Conservation (phyloP, 2,113 vertebrate genomes). For the Paramormyrops kingsleyae region DNA sequence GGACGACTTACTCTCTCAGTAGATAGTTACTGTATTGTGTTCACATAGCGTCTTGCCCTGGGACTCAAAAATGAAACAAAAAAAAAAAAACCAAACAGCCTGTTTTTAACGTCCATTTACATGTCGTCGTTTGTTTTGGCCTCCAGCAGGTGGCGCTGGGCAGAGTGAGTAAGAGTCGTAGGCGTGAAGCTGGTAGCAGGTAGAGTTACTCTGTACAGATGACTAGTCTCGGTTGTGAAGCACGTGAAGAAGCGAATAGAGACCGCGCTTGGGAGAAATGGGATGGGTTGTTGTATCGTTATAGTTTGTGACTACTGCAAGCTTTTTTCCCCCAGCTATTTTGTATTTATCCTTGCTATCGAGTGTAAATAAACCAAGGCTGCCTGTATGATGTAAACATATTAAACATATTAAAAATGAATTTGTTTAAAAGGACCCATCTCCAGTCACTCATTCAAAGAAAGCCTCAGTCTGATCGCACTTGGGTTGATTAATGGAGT, state of each 20-base stretch:
- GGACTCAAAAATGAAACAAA: not conserved
- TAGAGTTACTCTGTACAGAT: not conserved
- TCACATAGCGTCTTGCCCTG: not conserved
- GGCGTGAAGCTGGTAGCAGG: not conserved
- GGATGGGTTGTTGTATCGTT: not conserved
- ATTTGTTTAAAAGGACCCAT: constrained; percentile 6
- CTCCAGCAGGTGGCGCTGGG: not conserved
- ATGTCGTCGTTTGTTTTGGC: not conserved
- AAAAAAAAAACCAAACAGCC: not conserved
- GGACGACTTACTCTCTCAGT: not conserved
- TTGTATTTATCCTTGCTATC: constrained; percentile 17
- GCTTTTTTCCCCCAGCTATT: not conserved
- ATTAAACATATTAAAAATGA: constrained; percentile 21
- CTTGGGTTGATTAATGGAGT: not conserved
- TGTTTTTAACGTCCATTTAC: not conserved
- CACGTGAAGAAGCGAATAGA: not conserved
- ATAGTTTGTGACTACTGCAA: not conserved
- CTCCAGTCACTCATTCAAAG: not conserved
- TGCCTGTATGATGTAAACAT: constrained; percentile 19
- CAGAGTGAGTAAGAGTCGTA: not conserved
- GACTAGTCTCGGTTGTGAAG: not conserved
- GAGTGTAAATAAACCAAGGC: constrained; percentile 19
- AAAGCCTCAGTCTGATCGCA: not conserved
- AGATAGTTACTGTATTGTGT: not conserved
- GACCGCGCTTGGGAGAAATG: not conserved